Conservation (phyloP, 2,113 vertebrate genomes). For the Poecilia latipinna region DNA sequence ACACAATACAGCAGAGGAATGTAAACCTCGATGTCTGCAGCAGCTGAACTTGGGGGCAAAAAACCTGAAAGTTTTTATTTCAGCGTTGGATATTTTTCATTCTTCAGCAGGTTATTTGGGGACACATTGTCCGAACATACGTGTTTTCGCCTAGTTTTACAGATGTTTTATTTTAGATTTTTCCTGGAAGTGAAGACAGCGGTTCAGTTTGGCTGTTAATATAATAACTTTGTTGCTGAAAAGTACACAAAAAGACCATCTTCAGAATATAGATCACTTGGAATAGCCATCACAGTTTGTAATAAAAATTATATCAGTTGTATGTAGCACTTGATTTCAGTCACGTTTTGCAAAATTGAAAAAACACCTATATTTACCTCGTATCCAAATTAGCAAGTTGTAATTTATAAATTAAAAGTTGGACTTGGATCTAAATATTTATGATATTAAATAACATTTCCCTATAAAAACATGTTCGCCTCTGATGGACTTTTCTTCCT, state of each 20-base stretch:
- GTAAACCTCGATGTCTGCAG: slow-evolving; percentile 49
- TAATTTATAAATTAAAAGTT: too few relatives aligned
- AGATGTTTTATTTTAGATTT: slow-evolving; percentile 21
- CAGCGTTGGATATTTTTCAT: slow-evolving; percentile 35
- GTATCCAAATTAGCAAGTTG: too few relatives aligned
- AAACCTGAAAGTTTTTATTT: slow-evolving; percentile 13
- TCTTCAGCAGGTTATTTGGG: slow-evolving; percentile 41
- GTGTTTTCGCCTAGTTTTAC: slow-evolving; percentile 5
- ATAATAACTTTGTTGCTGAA: slow-evolving; percentile 1
- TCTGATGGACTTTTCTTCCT: too few relatives aligned
- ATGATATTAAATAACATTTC: too few relatives aligned
- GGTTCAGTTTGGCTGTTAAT: slow-evolving; percentile 14
- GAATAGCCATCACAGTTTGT: not conserved
- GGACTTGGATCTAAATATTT: too few relatives aligned
- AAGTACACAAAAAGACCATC: too few relatives aligned
- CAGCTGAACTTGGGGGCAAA: slow-evolving; percentile 34
- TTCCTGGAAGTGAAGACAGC: slow-evolving; percentile 19
- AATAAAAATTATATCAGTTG: too few relatives aligned
- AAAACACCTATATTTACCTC: not conserved
- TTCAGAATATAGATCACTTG: not conserved
- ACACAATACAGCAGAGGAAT: slow-evolving; percentile 63
- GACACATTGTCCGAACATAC: slow-evolving; percentile 27
- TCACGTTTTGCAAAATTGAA: not conserved
- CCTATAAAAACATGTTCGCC: too few relatives aligned
- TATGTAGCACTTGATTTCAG: too few relatives aligned